Percentiles rank a stretch among this genome's conserved stretches.
phyloP scores from a whole-genome alignment of 2,797 vertebrate genomes.

The Poeciliopsis presidionis region DNA sequence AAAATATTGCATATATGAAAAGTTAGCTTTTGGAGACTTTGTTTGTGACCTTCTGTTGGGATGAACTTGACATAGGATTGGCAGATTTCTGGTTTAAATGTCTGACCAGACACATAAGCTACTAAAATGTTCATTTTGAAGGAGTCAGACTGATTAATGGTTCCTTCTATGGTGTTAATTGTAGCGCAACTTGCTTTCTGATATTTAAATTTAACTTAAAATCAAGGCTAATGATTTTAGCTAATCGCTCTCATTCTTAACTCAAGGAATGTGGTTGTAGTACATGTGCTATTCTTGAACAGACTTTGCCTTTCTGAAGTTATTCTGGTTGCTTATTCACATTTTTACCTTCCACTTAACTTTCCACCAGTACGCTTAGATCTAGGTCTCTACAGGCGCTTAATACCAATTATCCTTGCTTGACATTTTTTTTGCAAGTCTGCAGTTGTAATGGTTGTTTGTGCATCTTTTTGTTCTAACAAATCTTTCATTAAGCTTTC shows the following conservation, averaged over 20 bases:
- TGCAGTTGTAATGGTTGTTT: not conserved
- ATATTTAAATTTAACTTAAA: not conserved
- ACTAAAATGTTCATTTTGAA: not conserved
- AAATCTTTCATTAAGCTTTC: not conserved
- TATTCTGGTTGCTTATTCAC: not conserved
- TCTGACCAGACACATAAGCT: not conserved
- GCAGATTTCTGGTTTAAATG: not conserved
- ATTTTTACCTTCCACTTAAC: not conserved
- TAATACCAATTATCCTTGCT: not conserved
- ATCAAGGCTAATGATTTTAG: not conserved
- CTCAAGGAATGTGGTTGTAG: not conserved
- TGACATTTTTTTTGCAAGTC: not conserved
- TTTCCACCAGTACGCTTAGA: not conserved
- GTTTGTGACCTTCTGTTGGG: not conserved
- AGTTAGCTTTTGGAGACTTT: not conserved
- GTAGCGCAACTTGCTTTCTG: not conserved
- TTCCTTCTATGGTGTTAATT: not conserved
- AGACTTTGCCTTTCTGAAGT: not conserved
- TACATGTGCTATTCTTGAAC: not conserved
- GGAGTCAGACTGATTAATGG: not conserved
- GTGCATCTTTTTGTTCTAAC: not conserved
- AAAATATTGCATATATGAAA: not conserved
- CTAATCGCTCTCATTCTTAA: not conserved
- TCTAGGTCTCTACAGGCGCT: not conserved
- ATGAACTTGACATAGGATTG: not conserved